Base-by-base conservation (phyloP, 2,113 vertebrate genomes). In the Argyrosomus japonicus region DNA sequence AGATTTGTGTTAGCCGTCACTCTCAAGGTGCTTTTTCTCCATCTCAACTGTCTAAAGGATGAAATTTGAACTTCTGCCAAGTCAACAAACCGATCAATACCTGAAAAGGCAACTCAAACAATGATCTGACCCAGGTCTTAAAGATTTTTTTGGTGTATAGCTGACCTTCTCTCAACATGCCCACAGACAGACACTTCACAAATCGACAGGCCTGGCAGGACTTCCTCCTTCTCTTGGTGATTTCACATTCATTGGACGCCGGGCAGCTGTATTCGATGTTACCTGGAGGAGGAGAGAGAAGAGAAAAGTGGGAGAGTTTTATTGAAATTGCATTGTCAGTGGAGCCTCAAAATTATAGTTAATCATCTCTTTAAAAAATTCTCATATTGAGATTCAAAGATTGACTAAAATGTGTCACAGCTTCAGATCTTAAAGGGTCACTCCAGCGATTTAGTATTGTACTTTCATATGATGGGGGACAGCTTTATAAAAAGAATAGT, bases 231-330 rank as follows among this genome's bases (percentile, higher is more conserved):
- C 94, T 85, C 81, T 95, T 95, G 80, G 95, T 95, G 88, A 95
- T 95, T 81, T 95, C 94, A 92, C 95, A 95, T 86, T 95, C 93
- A 47, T 93, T 95, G 88, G 93, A 94, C 0, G 93, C 94, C 1
- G 94, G 94, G 81, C 95, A 95, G 81, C 92, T 95, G 92, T 95
- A 95, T 21, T 95, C 94, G n/a, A 95, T 95, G 87, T 94, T 95
- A 72, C 95, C 95, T 95, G 75, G n/a, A 81, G 19, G 47, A 71
- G 64, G 19, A 64, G 51, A 76, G n/a, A 65, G 17, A 54, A 50
- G 11, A 27, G 14, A 40, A 40, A 10, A 60, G 5, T 40, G 36
- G 36, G 36, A 40, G 36, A 9, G 36, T 40, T 40, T 40, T 40
- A 40, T 40, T 40, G 36, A 40, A 40, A 40, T 7, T 36, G 36